These are phyloP conservation scores for Microctonus aethiopoides DNA, from an alignment of 2,888 invertebrate genomes.

Conservation along the genomic window DNA sequence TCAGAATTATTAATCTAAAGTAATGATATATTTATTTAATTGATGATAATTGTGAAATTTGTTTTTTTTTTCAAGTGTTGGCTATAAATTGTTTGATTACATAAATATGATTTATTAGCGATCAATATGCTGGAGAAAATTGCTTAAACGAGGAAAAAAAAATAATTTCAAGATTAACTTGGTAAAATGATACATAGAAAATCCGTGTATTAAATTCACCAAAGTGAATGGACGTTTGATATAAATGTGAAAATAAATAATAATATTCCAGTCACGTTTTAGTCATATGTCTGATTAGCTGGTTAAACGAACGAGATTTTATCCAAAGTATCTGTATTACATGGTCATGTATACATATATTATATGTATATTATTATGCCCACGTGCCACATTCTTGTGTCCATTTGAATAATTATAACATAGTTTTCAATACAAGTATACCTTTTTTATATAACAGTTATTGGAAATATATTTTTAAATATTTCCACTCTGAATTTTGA, in stretches of 20 bases:
- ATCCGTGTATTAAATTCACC: neutral
- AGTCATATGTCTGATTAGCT: conserved; percentile 1
- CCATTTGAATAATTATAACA: neutral
- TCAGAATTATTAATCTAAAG: too few relatives aligned
- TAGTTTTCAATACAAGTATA: neutral
- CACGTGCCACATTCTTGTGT: conserved; percentile 3
- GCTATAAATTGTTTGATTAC: too few relatives aligned
- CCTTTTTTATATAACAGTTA: neutral
- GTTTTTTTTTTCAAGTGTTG: too few relatives aligned
- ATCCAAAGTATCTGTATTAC: neutral
- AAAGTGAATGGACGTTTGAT: neutral
- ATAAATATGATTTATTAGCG: too few relatives aligned
- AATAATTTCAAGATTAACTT: too few relatives aligned
- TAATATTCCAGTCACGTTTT: conserved; percentile 4
- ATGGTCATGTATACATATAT: neutral
- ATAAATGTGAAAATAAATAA: neutral
- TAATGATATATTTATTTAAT: too few relatives aligned
- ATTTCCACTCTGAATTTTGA: neutral
- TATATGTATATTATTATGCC: neutral
- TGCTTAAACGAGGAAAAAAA: too few relatives aligned
- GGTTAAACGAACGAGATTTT: neutral
- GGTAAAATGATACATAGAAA: neutral
- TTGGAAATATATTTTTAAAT: neutral
- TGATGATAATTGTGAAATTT: too few relatives aligned
- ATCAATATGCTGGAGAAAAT: too few relatives aligned